Base-by-base conservation (phyloP, 2,888 invertebrate species). In the Luffia ferchaultella region DNA sequence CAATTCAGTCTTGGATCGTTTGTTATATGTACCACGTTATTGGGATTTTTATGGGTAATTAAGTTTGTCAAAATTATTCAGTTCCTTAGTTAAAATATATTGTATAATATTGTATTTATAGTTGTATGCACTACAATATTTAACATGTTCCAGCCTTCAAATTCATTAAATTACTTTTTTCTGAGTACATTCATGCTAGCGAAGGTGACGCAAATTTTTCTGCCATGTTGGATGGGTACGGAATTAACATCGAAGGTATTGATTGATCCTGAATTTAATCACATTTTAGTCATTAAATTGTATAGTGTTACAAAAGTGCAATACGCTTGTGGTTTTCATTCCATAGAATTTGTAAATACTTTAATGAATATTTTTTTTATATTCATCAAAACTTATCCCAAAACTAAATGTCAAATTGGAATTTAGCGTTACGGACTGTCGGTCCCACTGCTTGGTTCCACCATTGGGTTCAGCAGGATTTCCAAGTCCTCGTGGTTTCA, bases 191-290 rank as follows among this genome's bases (percentile, higher is more conserved):
- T 60, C 42, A 52, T 59, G 41, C 43, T 54, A 18, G 55, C 54
- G 3, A 57, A 60, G 54, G 20, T 57, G 2, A 20, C 53, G 42
- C 54, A 60, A 55, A 60, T 62, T 52, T 60, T 59, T 43, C 48
- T 60, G 3, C 61, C 62, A 1, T 55, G 61, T 1, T 62, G 57
- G 55, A 45, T 62, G 18, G 62, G 62, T 0, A 58, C 61, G n/a
- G 53, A 57, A 18, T 47, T 62, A n/a, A 53, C 47, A 18, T 53
- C 57, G 16, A 56, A 58, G 56, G 62, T n/a, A n/a, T n/a, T 62
- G 55, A 49, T 20, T 15, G 46, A 7, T 46, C 42, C 45, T 50
- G 42, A 40, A n/a, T 20, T 12, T 12, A 42, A n/a, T 50, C 18
- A n/a, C n/a, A n/a, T n/a, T n/a, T n/a, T n/a, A n/a, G n/a, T n/a